Conservation (phyloP, 2,113 vertebrate species). For the rabbit (Oryctolagus cuniculus) region DNA sequence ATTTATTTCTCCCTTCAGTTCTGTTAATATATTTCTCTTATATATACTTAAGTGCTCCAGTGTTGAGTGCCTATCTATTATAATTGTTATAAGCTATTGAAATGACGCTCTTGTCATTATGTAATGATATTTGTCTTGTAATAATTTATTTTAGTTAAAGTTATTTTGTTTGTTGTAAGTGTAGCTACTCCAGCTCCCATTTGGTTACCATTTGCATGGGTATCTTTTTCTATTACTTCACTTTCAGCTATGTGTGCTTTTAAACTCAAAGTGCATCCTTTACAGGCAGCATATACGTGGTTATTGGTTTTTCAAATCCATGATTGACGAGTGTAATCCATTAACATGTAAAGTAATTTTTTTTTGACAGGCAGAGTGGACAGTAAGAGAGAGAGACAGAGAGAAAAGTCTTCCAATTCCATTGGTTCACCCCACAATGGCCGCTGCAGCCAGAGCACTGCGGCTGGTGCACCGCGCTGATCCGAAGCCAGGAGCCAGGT, state of each 20-base stretch:
- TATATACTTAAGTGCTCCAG: not conserved
- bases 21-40: not conserved
- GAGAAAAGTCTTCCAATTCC: too few species aligned
- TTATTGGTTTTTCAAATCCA: not conserved
- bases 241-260: not conserved
- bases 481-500: too few species aligned
- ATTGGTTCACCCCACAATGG: too few species aligned
- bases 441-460: too few species aligned
- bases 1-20: not conserved
- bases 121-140: not conserved
- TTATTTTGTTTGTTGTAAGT: not conserved
- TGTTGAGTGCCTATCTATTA: not conserved
- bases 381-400: too few species aligned
- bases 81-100: not conserved
- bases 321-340: not conserved
- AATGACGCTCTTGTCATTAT: not conserved
- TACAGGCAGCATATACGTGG: not conserved
- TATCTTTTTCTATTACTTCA: not conserved
- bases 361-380: too few species aligned
- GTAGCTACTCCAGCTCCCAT: not conserved
- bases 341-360: not conserved
- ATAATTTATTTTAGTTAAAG: not conserved
- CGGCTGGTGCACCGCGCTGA: too few species aligned
- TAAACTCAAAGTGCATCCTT: not conserved
- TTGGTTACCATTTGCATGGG: not conserved